Percentiles rank a stretch among this genome's conserved stretches.
phyloP scores from a whole-genome alignment of 2,888 invertebrate species.

The Aradus depressus region DNA sequence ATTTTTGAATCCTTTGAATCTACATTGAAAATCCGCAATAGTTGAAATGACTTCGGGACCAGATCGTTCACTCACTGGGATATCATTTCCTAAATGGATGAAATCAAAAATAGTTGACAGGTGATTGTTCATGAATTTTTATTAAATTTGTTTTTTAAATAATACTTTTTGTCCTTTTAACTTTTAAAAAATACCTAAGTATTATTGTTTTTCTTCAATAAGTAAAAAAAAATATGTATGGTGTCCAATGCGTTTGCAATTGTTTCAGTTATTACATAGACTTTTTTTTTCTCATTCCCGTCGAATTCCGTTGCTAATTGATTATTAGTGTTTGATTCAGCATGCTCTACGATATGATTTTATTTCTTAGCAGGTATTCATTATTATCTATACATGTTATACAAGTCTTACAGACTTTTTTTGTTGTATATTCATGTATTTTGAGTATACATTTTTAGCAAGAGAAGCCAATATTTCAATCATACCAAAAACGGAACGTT shows the following conservation, averaged over 20 bases:
- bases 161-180: not conserved
- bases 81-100: conserved; percentile 65
- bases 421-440: too few species aligned
- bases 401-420: too few species aligned
- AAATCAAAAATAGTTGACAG: conserved; percentile 51
- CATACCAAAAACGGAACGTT: too few species aligned
- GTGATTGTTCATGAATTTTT: conserved; percentile 35
- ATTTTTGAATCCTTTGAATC: conserved; percentile 8
- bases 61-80: conserved; percentile 34
- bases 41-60: conserved; percentile 25
- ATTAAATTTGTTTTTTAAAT: not conserved
- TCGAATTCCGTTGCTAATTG: too few species aligned
- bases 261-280: too few species aligned
- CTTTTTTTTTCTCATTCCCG: too few species aligned
- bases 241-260: too few species aligned
- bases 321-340: too few species aligned
- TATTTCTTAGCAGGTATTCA: conserved; percentile 38
- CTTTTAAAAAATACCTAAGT: not conserved
- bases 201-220: not conserved
- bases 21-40: not conserved
- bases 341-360: not conserved
- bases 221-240: too few species aligned
- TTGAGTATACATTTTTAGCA: too few species aligned
- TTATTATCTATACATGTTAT: too few species aligned
- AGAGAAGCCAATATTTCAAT: too few species aligned